These are phyloP conservation scores for Chironomus striatipennis DNA, from an alignment of 1,140 invertebrate species.

Conservation along the genomic window DNA sequence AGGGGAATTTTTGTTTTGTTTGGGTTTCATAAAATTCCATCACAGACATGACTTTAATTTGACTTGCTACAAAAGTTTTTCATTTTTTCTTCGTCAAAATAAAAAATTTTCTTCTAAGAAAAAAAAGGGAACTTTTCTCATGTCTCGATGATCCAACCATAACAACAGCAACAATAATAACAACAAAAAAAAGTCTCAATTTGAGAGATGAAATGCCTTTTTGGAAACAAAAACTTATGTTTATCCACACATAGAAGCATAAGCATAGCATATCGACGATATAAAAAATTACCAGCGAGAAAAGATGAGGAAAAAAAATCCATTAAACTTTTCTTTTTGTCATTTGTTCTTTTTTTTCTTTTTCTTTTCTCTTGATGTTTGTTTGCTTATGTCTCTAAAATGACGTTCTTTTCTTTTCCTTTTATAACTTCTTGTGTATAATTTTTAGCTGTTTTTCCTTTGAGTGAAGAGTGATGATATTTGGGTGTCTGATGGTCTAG, in stretches of 20 bases:
- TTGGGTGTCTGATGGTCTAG: no score
- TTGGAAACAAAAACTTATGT: not conserved
- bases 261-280: not conserved
- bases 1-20: no score
- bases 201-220: not conserved
- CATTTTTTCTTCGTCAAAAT: not conserved
- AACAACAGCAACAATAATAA: no score
- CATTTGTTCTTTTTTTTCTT: conserved; percentile 2
- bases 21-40: no score
- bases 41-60: no score
- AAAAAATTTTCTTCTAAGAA: no score
- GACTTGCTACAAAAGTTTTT: not conserved
- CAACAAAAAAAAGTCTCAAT: not conserved
- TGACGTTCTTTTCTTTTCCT: conserved; percentile 12
- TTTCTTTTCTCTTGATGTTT: not conserved
- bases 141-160: no score
- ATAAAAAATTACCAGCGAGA: conserved; percentile 8
- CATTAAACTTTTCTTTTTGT: conserved; percentile 9
- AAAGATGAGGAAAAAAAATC: not conserved
- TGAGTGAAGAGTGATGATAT: no score
- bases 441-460: no score
- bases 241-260: not conserved
- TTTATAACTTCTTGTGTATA: not conserved
- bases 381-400: conserved; percentile 12
- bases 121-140: no score